Base-by-base conservation (phyloP, 2,888 invertebrate species). In the Stictocephala bisonia region DNA sequence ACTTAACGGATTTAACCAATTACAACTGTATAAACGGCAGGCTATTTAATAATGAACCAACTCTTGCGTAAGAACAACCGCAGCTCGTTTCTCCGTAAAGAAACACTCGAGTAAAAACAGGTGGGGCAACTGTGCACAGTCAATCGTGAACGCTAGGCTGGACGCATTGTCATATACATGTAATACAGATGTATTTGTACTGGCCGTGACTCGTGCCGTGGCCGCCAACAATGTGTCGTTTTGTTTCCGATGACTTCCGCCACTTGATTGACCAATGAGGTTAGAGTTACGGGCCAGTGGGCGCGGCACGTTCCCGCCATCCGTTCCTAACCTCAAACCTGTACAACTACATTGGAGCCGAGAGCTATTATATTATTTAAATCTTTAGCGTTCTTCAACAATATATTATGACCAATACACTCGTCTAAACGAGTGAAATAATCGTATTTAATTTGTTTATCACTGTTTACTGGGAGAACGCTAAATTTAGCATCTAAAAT, bases 181-280 rank as follows among this genome's bases (percentile, higher is more conserved):
- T 26, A 31, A 22, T 26, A 44, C 22, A 26, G 44, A 26, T 44
- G 15, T 44, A 26, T 27, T 64, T 40, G 64, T 44, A 20, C 41
- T 64, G 15, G 64, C 64, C 40, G 40, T 20, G 64, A 27, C 64
- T 44, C 64, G 64, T 44, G 64, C 64, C 64, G 64, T 71, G 70
- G 70, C 70, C 24, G 70, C 53, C 70, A 71, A 71, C 70, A 71
- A 71, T 71, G 44, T 71, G 70, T 56, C 70, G 64, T 64, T 64
- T 64, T 64, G 64, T 64, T 64, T 64, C 70, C 56, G 58, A 40
- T 71, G 58, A 29, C 58, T 71, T 71, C 70, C 70, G 70, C 56
- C 41, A 56, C 70, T 71, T 71, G 70, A 71, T 56, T 53, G 41
- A 18, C 70, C 70, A 71, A 71, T 71, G 58, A 71, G 70, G 58